These are phyloP conservation scores for Drosophila acutilabella DNA, from an alignment of 2,888 invertebrate species.

Conservation along the genomic window DNA sequence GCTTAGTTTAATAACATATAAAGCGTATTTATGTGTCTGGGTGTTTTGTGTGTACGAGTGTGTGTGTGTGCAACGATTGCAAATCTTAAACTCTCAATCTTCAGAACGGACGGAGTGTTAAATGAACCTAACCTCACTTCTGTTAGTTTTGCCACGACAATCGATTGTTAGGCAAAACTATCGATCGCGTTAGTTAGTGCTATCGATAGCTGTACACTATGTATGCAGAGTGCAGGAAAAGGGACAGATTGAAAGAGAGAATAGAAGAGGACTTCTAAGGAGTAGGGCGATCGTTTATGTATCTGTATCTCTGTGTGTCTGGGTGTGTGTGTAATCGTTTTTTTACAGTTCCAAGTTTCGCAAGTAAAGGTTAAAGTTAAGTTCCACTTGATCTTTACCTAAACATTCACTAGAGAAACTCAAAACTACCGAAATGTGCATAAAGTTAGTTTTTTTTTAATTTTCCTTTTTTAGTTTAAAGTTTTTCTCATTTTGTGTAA, in stretches of 20 bases:
- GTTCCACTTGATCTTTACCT: not conserved
- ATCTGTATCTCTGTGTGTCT: slow-evolving; percentile 1
- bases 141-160: not conserved
- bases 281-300: not conserved
- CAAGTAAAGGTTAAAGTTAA: slow-evolving; percentile 18
- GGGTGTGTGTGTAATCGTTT: not conserved
- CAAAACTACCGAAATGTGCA: not conserved
- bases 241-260: slow-evolving; percentile 2
- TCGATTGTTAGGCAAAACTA: slow-evolving; percentile 2
- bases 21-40: slow-evolving; percentile 50
- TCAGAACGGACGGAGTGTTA: slow-evolving; percentile 48
- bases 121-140: slow-evolving; percentile 39
- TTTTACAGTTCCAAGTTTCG: not conserved
- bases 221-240: not conserved
- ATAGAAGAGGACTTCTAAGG: not conserved
- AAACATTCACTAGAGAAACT: slow-evolving; percentile 23
- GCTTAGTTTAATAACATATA: slow-evolving; percentile 53
- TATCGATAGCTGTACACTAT: not conserved
- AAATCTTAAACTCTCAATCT: slow-evolving; percentile 33
- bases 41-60: slow-evolving; percentile 8
- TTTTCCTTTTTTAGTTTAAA: slow-evolving; percentile 17
- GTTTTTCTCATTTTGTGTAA: slow-evolving; percentile 18
- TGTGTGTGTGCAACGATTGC: slow-evolving; percentile 14
- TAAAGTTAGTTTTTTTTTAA: slow-evolving; percentile 11
- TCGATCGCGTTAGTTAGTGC: not conserved